Evolutionary conservation across 2,797 vertebrate species (phyloP).

Genomic region (Dromococcyx pavoninus): DNA sequence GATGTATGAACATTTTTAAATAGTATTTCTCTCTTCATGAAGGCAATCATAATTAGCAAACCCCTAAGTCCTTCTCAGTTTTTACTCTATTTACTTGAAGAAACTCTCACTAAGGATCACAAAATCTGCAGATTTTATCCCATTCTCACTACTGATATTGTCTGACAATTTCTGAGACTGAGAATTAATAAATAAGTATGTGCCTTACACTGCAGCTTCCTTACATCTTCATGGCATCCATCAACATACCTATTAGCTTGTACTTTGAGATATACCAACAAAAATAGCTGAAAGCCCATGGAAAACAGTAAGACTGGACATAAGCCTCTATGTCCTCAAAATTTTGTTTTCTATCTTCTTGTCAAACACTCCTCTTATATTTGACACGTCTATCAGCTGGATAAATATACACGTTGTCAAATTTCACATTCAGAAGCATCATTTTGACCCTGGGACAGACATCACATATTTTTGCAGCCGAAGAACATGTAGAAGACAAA

Average conservation of each 20-base stretch:
- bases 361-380: not conserved
- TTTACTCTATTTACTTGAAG: not conserved
- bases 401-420: not conserved
- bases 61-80: not conserved
- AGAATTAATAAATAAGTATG: not conserved
- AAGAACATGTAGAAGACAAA: not conserved
- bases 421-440: not conserved
- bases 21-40: not conserved
- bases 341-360: not conserved
- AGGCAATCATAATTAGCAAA: not conserved
- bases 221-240: not conserved
- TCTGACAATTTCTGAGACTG: not conserved
- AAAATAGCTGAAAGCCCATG: not conserved
- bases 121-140: not conserved
- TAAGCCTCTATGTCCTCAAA: not conserved
- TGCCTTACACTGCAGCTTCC: not conserved
- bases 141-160: not conserved
- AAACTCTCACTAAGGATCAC: not conserved
- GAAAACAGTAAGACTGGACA: not conserved
- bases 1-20: not conserved
- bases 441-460: not conserved
- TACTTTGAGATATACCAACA: not conserved
- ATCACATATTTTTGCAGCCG: conserved; percentile 30
- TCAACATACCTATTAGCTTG: not conserved
- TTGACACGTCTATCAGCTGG: conserved; percentile 4